Conservation (phyloP, 2,888 invertebrate species). For the Suillia variegata region DNA sequence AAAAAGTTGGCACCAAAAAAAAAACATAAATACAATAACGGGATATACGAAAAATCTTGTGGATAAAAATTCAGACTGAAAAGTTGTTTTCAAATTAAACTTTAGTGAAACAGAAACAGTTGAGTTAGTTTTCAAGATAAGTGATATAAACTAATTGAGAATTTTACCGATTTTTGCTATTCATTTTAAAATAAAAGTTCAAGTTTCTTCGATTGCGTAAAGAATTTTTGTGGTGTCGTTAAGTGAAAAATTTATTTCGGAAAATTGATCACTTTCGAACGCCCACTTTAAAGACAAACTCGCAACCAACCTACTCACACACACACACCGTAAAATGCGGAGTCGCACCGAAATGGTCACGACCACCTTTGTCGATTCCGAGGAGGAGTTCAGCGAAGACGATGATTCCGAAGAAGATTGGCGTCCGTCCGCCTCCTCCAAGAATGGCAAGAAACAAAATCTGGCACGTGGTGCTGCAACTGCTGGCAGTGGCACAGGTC, state of each 20-base stretch:
- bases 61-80: too few species aligned
- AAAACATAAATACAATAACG: neutral
- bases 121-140: too few species aligned
- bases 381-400: conserved; percentile 59
- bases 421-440: conserved; percentile 52
- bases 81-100: too few species aligned
- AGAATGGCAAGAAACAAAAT: conserved; percentile 47
- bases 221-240: too few species aligned
- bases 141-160: too few species aligned
- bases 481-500: conserved; percentile 35
- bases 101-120: too few species aligned
- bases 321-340: conserved; percentile 45
- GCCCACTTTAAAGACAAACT: neutral
- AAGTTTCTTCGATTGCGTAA: too few species aligned
- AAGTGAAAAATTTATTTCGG: neutral
- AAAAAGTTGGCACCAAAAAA: neutral
- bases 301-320: neutral
- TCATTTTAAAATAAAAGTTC: too few species aligned
- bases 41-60: neutral
- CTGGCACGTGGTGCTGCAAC: conserved; percentile 36
- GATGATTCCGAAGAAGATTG: conserved; percentile 61
- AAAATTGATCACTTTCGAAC: neutral
- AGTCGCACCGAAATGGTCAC: conserved; percentile 61
- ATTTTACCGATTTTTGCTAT: too few species aligned
- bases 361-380: conserved; percentile 60